phyloP scores from a whole-genome alignment of 2,888 invertebrate genomes.

The Agriopis leucophaearia region DNA sequence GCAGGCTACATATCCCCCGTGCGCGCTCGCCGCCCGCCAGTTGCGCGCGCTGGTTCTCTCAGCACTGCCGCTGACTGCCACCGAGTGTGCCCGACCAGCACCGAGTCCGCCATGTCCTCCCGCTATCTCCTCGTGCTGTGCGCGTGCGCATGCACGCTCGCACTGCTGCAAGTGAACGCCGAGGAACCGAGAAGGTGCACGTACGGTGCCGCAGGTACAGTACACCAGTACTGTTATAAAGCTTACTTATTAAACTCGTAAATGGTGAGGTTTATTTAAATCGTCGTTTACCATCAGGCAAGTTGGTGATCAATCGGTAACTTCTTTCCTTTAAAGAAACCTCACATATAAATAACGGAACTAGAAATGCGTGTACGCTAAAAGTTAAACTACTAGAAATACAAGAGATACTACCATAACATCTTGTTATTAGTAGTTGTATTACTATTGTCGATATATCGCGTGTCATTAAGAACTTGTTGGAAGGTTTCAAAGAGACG shows the following conservation, averaged over 20 bases:
- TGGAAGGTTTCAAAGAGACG: not conserved
- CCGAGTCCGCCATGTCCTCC: not conserved
- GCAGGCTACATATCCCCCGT: not conserved
- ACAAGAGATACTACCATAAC: too few species aligned
- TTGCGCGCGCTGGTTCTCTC: not conserved
- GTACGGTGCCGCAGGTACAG: constrained; percentile 8
- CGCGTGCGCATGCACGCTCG: constrained; percentile 44
- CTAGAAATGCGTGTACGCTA: too few species aligned
- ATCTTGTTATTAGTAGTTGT: too few species aligned
- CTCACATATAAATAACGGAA: too few species aligned
- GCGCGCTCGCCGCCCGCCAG: not conserved
- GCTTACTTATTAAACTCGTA: not conserved
- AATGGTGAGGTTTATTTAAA: too few species aligned
- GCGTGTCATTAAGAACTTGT: too few species aligned
- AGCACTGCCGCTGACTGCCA: not conserved
- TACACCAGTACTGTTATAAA: not conserved
- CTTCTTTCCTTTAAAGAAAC: too few species aligned
- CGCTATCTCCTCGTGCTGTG: not conserved
- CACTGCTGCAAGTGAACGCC: constrained; percentile 41
- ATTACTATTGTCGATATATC: too few species aligned
- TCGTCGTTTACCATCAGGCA: too few species aligned
- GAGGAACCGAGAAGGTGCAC: not conserved
- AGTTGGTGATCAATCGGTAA: too few species aligned
- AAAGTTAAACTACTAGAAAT: too few species aligned
- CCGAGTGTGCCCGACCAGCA: not conserved